Evolutionary conservation across 2,797 vertebrate genomes (phyloP).

Genomic region (Loris lydekkerianus): DNA sequence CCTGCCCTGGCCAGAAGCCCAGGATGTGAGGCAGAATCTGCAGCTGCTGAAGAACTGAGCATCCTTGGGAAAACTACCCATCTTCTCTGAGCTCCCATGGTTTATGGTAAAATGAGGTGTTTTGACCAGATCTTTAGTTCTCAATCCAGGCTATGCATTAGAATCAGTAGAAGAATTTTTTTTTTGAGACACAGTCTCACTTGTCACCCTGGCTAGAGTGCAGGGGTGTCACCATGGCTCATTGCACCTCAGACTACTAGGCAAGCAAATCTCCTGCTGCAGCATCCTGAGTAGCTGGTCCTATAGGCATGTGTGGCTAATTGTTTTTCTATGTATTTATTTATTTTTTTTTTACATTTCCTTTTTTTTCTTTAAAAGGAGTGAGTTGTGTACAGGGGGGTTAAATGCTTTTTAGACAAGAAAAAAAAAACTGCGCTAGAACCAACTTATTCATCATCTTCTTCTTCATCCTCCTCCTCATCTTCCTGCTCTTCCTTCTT

Average conservation of each 20-base stretch:
- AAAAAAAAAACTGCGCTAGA: no score
- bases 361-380: no score
- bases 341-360: no score
- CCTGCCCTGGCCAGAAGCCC: no score
- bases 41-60: not conserved
- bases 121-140: conserved; percentile 30
- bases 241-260: not conserved
- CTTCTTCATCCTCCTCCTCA: no score
- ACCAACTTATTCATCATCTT: no score
- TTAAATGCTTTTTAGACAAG: no score
- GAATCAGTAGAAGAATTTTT: not conserved
- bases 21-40: not conserved
- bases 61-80: not conserved
- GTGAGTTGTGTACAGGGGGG: no score
- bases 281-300: not conserved
- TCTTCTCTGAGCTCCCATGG: not conserved
- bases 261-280: not conserved
- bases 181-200: not conserved
- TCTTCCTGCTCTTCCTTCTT: no score
- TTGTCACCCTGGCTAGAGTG: not conserved
- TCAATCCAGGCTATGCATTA: not conserved
- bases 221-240: not conserved
- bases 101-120: not conserved
- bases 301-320: not conserved
- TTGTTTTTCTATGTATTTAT: not conserved